A percentile compares a stretch with the other conserved stretches of the same genome.
Conservation (phyloP, 2,113 vertebrate genomes). For the Noctilio leporinus region DNA sequence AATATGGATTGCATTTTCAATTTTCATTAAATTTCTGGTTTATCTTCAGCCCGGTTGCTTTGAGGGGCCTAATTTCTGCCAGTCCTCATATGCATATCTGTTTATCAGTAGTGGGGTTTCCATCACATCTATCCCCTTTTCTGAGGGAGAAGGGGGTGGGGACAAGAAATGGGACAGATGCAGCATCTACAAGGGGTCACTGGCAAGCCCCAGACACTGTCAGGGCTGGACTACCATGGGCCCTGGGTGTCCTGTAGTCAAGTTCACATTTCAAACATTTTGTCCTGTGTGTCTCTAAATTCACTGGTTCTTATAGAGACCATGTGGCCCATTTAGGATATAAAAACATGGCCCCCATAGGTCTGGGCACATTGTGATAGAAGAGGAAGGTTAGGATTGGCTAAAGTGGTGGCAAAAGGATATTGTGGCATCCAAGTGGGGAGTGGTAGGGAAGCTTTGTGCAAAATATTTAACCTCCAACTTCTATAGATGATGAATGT, state of each 20-base stretch:
- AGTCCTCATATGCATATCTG: conserved; percentile 59
- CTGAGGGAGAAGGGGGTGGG: background rate
- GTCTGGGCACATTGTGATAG: background rate
- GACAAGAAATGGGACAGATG: background rate
- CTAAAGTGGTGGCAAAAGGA: background rate
- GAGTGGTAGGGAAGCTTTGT: background rate
- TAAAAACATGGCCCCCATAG: background rate
- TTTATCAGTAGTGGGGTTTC: conserved; percentile 45
- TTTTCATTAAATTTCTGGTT: conserved; percentile 72
- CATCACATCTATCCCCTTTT: background rate
- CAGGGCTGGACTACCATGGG: background rate
- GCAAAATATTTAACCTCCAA: background rate
- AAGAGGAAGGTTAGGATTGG: background rate
- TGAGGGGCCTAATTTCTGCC: conserved; percentile 67
- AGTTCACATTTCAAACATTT: background rate
- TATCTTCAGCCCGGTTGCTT: conserved; percentile 66
- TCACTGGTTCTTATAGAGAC: background rate
- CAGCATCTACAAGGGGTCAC: background rate
- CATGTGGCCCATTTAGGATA: background rate
- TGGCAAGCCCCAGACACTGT: background rate
- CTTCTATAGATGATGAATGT: background rate
- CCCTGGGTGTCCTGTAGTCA: background rate
- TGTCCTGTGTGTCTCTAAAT: background rate
- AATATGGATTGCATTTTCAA: conserved; percentile 73
- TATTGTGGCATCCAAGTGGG: background rate